A percentile compares a stretch with the other conserved stretches of the same genome.
These are phyloP conservation scores for Vanessa cardui DNA, from an alignment of 2,888 invertebrate species.

Conservation along the genomic window DNA sequence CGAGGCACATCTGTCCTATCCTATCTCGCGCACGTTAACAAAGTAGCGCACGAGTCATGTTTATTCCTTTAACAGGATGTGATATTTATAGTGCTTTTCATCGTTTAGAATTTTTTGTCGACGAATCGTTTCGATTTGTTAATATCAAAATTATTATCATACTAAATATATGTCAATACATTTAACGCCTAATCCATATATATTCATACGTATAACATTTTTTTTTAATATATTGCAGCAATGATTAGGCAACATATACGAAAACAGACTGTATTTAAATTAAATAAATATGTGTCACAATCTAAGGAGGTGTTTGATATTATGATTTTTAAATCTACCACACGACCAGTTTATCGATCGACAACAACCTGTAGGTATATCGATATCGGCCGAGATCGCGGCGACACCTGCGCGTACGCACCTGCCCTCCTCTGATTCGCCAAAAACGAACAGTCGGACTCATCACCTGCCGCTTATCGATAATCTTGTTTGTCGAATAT, in stretches of 20 bases:
- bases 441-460: slow-evolving; percentile 69
- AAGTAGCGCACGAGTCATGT: slow-evolving; percentile 60
- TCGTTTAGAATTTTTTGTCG: slow-evolving; percentile 11
- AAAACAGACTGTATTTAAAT: neutral
- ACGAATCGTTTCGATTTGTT: neutral
- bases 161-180: neutral
- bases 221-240: no score
- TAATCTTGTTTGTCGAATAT: slow-evolving; percentile 45
- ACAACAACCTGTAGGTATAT: slow-evolving; percentile 57
- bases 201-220: no score
- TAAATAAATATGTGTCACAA: neutral
- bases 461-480: slow-evolving; percentile 62
- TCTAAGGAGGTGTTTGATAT: neutral
- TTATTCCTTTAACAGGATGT: slow-evolving; percentile 42
- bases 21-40: slow-evolving; percentile 50
- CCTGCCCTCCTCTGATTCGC: slow-evolving; percentile 78
- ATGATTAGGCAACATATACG: no score
- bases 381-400: slow-evolving; percentile 70
- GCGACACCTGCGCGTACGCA: slow-evolving; percentile 70
- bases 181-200: no score
- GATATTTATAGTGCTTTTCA: slow-evolving; percentile 5
- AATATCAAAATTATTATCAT: neutral
- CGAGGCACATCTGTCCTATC: slow-evolving; percentile 64
- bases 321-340: slow-evolving; percentile 30
- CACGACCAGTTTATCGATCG: slow-evolving; percentile 39